These are phyloP conservation scores for Lontra canadensis DNA, from an alignment of 2,113 vertebrate species.

Conservation along the genomic window DNA sequence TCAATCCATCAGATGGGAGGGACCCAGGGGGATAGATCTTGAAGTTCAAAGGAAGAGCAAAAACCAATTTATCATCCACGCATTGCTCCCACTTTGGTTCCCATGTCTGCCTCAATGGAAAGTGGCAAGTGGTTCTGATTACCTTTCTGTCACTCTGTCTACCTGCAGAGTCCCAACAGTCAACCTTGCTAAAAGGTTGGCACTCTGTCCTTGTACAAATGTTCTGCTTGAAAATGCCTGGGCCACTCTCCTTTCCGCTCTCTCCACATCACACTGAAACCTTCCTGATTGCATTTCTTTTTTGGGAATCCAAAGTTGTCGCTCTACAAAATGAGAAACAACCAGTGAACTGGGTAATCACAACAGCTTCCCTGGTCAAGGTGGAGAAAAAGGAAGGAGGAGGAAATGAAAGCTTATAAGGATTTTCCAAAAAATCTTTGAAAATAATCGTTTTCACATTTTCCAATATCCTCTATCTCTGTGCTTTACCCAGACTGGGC, in stretches of 20 bases:
- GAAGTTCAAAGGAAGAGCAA: slow-evolving; percentile 71
- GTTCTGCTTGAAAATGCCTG: slow-evolving; percentile 35
- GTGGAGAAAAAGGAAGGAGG: neutral
- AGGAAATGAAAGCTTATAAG: neutral
- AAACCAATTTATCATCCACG: slow-evolving; percentile 81
- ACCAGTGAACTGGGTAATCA: neutral
- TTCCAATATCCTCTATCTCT: neutral
- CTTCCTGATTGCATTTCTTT: slow-evolving; percentile 62
- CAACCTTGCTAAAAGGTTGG: neutral
- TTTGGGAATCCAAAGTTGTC: slow-evolving; percentile 44
- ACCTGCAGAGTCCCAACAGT: neutral
- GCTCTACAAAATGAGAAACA: slow-evolving; percentile 59
- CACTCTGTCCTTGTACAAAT: neutral
- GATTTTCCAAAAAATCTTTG: neutral
- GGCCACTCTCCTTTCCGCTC: neutral
- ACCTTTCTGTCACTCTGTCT: slow-evolving; percentile 68
- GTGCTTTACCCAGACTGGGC: neutral
- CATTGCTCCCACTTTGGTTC: slow-evolving; percentile 75
- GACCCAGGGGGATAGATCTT: slow-evolving; percentile 58
- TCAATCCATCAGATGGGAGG: slow-evolving; percentile 72
- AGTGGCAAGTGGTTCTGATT: slow-evolving; percentile 79
- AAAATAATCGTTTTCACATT: neutral
- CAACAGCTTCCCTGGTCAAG: neutral
- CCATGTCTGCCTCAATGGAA: slow-evolving; percentile 65
- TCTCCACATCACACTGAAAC: slow-evolving; percentile 20